Conservation (phyloP, 2,113 vertebrate species). For the Boulengeromyrus knoepffleri region DNA sequence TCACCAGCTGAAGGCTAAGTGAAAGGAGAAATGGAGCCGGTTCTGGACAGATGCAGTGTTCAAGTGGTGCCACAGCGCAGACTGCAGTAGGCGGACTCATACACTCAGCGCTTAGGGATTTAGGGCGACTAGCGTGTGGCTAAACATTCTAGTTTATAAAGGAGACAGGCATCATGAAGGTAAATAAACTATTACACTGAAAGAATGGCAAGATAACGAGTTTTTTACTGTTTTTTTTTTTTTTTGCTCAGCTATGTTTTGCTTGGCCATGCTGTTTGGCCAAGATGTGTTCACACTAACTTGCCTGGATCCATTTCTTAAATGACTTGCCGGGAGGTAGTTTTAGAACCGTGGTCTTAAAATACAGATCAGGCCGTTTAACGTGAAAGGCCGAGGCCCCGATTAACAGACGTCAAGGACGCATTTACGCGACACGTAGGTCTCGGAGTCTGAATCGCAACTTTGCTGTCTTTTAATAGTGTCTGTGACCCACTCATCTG, state of each 20-base stretch:
- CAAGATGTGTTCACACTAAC: conserved; percentile 26
- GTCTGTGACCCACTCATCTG: conserved; percentile 31
- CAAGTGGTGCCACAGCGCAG: conserved; percentile 19
- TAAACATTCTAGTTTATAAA: conserved; percentile 31
- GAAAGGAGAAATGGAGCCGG: background rate
- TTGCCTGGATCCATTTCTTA: conserved; percentile 14
- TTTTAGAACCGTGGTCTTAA: conserved; percentile 32
- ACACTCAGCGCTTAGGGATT: conserved; percentile 22
- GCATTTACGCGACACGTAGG: conserved; percentile 25
- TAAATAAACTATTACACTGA: conserved; percentile 25
- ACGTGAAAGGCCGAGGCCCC: conserved; percentile 37
- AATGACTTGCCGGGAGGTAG: conserved; percentile 23
- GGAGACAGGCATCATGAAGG: conserved; percentile 28
- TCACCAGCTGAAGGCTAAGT: background rate
- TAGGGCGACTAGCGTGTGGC: conserved; percentile 36
- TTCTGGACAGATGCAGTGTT: background rate
- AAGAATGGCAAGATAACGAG: conserved; percentile 23
- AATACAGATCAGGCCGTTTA: conserved; percentile 37
- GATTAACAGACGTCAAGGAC: conserved; percentile 29
- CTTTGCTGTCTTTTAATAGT: conserved; percentile 35
- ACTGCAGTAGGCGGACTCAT: conserved; percentile 8
- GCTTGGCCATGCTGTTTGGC: conserved; percentile 30
- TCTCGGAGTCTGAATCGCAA: conserved; percentile 37
- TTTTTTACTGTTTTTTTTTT: conserved; percentile 27
- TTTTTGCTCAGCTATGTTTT: background rate